Conservation (phyloP, 2,797 vertebrate species). For the Cyclura pinguis region DNA sequence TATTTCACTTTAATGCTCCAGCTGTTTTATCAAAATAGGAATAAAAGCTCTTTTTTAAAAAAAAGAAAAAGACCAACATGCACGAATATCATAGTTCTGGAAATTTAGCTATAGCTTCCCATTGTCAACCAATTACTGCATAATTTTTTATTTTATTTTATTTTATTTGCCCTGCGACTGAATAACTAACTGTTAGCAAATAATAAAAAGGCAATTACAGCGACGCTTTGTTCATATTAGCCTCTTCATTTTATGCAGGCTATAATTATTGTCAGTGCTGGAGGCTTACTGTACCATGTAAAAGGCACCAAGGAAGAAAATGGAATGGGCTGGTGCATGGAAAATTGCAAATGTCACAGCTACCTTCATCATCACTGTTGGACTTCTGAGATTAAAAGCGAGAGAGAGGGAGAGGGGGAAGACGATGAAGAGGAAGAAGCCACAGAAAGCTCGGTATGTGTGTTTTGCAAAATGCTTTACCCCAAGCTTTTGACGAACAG, state of each 20-base stretch:
- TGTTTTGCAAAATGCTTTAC: constrained; percentile 85
- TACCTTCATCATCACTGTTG: constrained; percentile 93
- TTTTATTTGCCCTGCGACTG: constrained; percentile 91
- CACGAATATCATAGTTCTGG: constrained; percentile 93
- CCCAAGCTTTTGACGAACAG: constrained; percentile 82
- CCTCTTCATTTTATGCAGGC: constrained; percentile 96
- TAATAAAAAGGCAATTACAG: constrained; percentile 99
- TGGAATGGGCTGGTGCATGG: constrained; percentile 97
- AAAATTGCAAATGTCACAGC: constrained; percentile 99
- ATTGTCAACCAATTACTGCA: constrained; percentile 99
- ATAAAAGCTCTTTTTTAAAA: constrained; percentile 74
- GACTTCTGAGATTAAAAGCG: constrained; percentile 86
- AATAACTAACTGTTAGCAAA: constrained; percentile 99
- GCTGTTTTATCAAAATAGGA: constrained; percentile 96
- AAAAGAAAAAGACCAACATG: constrained; percentile 79
- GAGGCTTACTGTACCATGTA: constrained; percentile 98
- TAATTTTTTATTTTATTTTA: constrained; percentile 79
- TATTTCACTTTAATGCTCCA: constrained; percentile 98
- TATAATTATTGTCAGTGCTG: constrained; percentile 98
- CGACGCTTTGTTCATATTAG: constrained; percentile 97
- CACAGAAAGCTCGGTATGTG: constrained; percentile 75
- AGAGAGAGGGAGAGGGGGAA: neutral
- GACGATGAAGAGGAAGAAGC: constrained; percentile 62
- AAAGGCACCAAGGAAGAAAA: constrained; percentile 96
- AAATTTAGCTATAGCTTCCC: constrained; percentile 92